phyloP scores from a whole-genome alignment of 2,797 vertebrate genomes.

The Cynopterus sphinx region DNA sequence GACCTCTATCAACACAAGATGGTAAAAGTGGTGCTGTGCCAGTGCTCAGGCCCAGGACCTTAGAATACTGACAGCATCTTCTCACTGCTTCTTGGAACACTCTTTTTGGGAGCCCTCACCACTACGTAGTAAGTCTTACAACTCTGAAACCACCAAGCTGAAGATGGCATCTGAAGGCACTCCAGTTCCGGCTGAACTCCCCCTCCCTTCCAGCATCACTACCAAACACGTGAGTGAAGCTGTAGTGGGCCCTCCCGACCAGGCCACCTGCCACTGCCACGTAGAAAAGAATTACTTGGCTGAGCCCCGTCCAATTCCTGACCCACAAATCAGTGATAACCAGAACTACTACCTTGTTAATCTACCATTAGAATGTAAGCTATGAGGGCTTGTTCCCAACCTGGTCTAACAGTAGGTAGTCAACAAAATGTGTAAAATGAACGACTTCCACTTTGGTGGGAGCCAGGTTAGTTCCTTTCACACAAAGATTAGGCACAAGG shows the following conservation, averaged over 20 bases:
- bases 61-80: not conserved
- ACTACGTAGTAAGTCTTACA: not conserved
- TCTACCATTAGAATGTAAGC: constrained; percentile 28
- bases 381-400: not conserved
- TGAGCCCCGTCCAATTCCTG: not conserved
- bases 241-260: not conserved
- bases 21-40: not conserved
- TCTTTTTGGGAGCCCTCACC: not conserved
- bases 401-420: not conserved
- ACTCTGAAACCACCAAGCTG: not conserved
- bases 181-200: not conserved
- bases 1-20: not conserved
- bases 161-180: not conserved
- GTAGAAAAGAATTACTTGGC: not conserved
- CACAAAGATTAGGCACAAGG: not conserved
- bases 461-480: not conserved
- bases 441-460: not conserved
- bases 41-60: not conserved
- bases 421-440: not conserved
- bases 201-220: not conserved
- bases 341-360: not conserved
- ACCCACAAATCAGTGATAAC: not conserved
- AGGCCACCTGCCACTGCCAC: not conserved
- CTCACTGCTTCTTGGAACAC: not conserved
- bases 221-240: not conserved